These are phyloP conservation scores for Cricetomys ansorgei DNA, from an alignment of 2,113 vertebrate genomes.

Conservation along the genomic window DNA sequence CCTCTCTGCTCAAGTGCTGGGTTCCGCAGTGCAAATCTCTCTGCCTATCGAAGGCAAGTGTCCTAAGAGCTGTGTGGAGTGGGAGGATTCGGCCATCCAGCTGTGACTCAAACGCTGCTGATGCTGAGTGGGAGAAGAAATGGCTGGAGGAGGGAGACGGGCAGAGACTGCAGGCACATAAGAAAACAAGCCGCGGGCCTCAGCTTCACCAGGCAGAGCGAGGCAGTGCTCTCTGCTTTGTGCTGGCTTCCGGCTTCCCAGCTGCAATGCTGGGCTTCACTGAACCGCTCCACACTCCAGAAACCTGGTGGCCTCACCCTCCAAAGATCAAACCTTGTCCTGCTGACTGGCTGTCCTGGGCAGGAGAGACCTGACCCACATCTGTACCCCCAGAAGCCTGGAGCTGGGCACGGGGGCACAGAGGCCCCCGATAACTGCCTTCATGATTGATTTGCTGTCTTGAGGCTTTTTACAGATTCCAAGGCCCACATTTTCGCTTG, in stretches of 20 bases:
- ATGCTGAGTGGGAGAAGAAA: not conserved
- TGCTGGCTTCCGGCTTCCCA: not conserved
- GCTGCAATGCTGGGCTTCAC: not conserved
- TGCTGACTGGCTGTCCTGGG: not conserved
- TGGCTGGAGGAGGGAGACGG: not conserved
- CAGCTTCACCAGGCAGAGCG: no score
- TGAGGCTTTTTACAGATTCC: conserved; percentile 48
- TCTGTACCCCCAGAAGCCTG: not conserved
- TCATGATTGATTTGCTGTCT: conserved; percentile 58
- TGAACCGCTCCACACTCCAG: not conserved
- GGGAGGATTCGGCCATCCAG: not conserved
- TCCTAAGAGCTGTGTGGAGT: not conserved
- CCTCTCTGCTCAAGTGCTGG: not conserved
- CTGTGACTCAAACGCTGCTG: not conserved
- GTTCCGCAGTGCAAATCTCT: not conserved
- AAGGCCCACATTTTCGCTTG: conserved; percentile 38
- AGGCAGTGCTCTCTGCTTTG: not conserved
- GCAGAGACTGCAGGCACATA: not conserved
- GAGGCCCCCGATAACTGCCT: not conserved
- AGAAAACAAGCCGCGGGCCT: not conserved
- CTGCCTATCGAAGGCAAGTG: not conserved
- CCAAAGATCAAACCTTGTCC: not conserved
- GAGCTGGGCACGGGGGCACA: not conserved
- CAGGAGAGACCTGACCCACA: not conserved
- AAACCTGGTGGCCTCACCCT: not conserved